A percentile compares a stretch with the other conserved stretches of the same genome.
Evolutionary conservation across 2,113 vertebrate species (phyloP).

Genomic region (Cygnus buccinator): DNA sequence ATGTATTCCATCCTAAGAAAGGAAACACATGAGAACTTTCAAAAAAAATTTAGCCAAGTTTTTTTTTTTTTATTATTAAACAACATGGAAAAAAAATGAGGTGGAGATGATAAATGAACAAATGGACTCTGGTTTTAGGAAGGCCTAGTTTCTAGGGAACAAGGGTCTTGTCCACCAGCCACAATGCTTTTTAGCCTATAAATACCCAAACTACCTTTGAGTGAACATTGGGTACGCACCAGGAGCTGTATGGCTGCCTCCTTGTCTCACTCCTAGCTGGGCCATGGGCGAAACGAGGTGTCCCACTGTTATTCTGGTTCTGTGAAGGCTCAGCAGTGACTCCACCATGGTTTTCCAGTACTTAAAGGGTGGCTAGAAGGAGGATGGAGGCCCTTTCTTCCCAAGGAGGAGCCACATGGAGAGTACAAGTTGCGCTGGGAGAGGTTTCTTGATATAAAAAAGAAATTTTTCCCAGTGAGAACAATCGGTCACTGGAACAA

Average conservation of each 20-base stretch:
- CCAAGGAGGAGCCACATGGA: background rate
- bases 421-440: background rate
- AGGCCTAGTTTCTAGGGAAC: background rate
- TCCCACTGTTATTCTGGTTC: background rate
- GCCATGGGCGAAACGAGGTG: fast-evolving
- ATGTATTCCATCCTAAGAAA: background rate
- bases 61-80: background rate
- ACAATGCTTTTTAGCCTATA: background rate
- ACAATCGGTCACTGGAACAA: background rate
- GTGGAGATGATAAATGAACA: background rate
- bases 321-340: background rate
- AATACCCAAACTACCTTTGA: background rate
- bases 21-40: constrained; percentile 45
- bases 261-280: background rate
- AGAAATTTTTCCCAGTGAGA: background rate
- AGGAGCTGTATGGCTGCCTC: background rate
- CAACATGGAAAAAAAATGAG: background rate
- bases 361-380: background rate
- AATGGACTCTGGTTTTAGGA: background rate
- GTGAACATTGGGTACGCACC: background rate
- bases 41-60: background rate
- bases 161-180: background rate
- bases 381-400: background rate
- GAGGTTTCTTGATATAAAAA: background rate
- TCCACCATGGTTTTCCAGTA: too few relatives aligned